phyloP scores from a whole-genome alignment of 2,113 vertebrate genomes.

The Anoplopoma fimbria region DNA sequence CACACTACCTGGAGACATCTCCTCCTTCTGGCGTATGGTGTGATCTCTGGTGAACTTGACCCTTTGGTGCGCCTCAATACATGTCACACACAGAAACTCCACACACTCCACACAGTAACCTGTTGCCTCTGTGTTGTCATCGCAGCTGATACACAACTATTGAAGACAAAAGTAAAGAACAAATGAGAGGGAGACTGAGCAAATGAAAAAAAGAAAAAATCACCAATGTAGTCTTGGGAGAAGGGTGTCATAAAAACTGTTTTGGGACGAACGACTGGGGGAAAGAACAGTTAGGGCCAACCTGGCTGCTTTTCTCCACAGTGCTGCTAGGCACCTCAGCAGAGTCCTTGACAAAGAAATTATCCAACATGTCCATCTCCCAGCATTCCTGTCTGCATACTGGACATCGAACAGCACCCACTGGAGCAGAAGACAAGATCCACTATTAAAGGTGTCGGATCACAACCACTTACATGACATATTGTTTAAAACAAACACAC shows the following conservation, averaged over 20 bases:
- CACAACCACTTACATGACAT: background rate
- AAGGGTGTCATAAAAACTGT: background rate
- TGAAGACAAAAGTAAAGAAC: constrained; percentile 6
- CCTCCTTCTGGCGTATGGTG: constrained; percentile 96
- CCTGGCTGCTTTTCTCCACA: constrained; percentile 98
- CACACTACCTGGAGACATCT: constrained; percentile 94
- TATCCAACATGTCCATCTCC: constrained; percentile 96
- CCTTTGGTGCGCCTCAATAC: constrained; percentile 95
- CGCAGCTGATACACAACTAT: constrained; percentile 97
- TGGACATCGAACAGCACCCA: constrained; percentile 93
- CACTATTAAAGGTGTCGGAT: background rate
- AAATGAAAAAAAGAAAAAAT: background rate
- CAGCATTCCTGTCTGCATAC: constrained; percentile 97
- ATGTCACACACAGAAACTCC: constrained; percentile 97
- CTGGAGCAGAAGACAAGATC: constrained; percentile 71
- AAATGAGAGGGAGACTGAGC: background rate
- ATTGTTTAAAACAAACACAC: background rate
- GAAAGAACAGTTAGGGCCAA: constrained; percentile 57
- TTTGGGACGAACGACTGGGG: background rate
- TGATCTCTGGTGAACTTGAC: constrained; percentile 99
- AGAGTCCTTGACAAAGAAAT: constrained; percentile 98
- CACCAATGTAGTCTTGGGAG: background rate
- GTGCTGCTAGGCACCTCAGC: constrained; percentile 98
- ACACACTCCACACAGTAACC: constrained; percentile 98
- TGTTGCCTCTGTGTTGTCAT: constrained; percentile 96